Evolutionary conservation across 2,888 invertebrate species (phyloP), one percentile per base, ranked within the genome.

Genomic region (Eucriotettix oculatus): DNA sequence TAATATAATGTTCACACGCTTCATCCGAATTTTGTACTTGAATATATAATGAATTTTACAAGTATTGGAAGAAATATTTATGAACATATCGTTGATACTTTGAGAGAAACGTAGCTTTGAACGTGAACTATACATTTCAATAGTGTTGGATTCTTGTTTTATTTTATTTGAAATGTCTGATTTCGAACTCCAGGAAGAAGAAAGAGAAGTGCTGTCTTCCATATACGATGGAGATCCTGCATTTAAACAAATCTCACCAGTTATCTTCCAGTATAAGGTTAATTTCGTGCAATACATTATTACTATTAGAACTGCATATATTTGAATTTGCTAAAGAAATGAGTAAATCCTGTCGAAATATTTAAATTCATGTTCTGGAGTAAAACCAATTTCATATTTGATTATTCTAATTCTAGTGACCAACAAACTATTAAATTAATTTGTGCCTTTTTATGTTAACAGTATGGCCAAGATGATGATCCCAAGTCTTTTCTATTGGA

Each of bases 171-270:
- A 48, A 48, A 82, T 82, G 81, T 77, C 78, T 60, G 78, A 80
- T 68, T 69, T 70, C 53, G 88, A 90, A 71, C 78, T 84, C 61
- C 91, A 91, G 71, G 79, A 83, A 57, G 95, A 96, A 69, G 96
- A 96, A 75, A 77, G 87, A 58, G 95, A 96, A 77, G 95, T 92
- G 0, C 74, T 97, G 61, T 81, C 83, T 66, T 92, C 95, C 7
- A 97, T 97, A 68, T 97, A 96, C 73, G 95, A 96, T 68, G 95
- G 95, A 16, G 96, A 96, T 74, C 78, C 81, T 2, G 82, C 82
- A 62, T 96, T 93, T 71, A 92, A 90, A 72, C 83, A 90, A 76
- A 73, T 90, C 43, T 82, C 85, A 70, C 72, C 81, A 10, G 87
- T 81, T 60, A 85, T 85, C 60, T 95, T 87, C 77, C 94, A 95